Evolutionary conservation across 2,797 vertebrate genomes (phyloP).

Genomic region (Macrochelys suwanniensis): DNA sequence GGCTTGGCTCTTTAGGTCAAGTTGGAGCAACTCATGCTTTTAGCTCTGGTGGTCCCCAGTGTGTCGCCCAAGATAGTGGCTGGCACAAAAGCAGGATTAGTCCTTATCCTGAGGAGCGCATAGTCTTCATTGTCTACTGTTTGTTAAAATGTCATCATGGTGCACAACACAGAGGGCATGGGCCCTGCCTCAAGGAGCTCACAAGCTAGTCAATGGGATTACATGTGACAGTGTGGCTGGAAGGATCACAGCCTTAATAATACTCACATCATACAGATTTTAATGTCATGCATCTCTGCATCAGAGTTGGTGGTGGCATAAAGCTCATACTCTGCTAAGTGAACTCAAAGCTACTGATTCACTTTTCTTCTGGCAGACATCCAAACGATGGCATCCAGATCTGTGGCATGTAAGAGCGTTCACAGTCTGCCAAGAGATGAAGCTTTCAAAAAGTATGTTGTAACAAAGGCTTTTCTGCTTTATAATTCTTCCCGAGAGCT

Average conservation of each 20-base stretch:
- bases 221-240: accelerated
- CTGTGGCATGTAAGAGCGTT: conserved; percentile 9
- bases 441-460: conserved; percentile 8
- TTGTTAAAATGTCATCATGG: not conserved
- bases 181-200: not conserved
- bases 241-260: not conserved
- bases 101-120: not conserved
- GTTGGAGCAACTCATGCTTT: not conserved
- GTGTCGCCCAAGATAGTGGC: not conserved
- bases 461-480: not conserved
- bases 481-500: not conserved
- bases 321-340: conserved; percentile 45
- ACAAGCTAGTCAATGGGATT: accelerated
- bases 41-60: not conserved
- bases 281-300: not conserved
- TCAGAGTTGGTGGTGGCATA: not conserved
- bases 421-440: not conserved
- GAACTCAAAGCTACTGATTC: conserved; percentile 25
- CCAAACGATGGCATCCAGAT: conserved; percentile 27
- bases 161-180: not conserved
- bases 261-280: not conserved
- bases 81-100: not conserved
- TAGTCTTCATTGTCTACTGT: not conserved
- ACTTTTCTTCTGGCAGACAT: conserved; percentile 23
- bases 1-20: not conserved